A percentile compares a stretch with the other conserved stretches of the same genome.
Evolutionary conservation across 30 jellyfish, hydroid and myxozoan genomes (phyloP).

Genomic region (Rhopilema esculentum): DNA sequence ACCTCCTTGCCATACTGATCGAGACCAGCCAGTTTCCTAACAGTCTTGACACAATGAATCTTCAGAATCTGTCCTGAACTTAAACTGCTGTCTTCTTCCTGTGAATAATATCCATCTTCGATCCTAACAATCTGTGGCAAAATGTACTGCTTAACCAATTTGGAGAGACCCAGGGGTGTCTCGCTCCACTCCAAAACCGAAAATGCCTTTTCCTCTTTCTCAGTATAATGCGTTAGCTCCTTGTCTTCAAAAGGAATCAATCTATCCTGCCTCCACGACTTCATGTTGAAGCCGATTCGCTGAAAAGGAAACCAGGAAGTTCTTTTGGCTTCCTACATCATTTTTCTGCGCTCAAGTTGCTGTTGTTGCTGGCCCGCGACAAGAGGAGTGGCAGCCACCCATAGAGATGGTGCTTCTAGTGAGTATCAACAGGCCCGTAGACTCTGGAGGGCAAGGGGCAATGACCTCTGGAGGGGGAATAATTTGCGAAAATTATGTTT

Average conservation of each 20-base stretch:
- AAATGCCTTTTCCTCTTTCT: constrained; percentile 47
- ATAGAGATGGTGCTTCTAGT: too few species aligned
- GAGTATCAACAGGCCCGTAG: too few species aligned
- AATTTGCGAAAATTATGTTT: too few species aligned
- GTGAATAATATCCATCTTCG: constrained; percentile 92
- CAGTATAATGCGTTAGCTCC: constrained; percentile 17
- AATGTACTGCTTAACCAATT: constrained; percentile 63
- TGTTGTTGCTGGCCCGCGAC: too few species aligned
- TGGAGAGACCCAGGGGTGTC: constrained; percentile 71
- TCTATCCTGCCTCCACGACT: background rate
- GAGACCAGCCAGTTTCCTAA: constrained; percentile 53
- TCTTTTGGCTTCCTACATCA: too few species aligned
- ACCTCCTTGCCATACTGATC: constrained; percentile 77
- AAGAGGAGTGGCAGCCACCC: too few species aligned
- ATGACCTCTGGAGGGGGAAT: too few species aligned
- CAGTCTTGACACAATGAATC: constrained; percentile 75
- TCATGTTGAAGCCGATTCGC: too few species aligned
- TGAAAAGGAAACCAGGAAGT: too few species aligned
- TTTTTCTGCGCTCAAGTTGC: too few species aligned
- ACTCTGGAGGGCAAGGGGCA: too few species aligned
- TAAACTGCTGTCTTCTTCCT: constrained; percentile 85
- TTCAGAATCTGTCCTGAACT: constrained; percentile 94
- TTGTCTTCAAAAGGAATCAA: constrained; percentile 7
- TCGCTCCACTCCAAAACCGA: constrained; percentile 84
- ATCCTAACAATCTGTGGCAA: constrained; percentile 90